Conservation (phyloP, 2,797 vertebrate genomes). For the Fratercula arctica region DNA sequence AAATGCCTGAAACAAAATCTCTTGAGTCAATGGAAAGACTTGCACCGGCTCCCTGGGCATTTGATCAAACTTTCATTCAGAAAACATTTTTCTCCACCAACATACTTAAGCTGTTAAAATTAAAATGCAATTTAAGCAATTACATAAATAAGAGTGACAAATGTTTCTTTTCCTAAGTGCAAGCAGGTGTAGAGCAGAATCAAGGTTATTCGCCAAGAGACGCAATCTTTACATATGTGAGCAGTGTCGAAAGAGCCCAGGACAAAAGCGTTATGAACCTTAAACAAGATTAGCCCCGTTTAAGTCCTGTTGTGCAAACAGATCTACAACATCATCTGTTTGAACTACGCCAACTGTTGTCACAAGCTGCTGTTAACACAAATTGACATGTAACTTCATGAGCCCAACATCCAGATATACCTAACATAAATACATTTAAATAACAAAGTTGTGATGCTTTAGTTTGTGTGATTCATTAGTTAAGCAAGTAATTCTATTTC, state of each 20-base stretch:
- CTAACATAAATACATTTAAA: rapidly evolving
- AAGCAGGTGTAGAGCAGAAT: constrained; percentile 41
- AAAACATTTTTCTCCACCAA: constrained; percentile 37
- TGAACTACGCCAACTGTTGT: background rate
- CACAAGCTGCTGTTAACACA: background rate
- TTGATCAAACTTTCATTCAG: constrained; percentile 45
- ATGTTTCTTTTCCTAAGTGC: constrained; percentile 61
- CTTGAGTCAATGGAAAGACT: background rate
- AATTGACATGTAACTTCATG: rapidly evolving
- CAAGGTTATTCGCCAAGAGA: background rate
- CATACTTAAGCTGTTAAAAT: constrained; percentile 49
- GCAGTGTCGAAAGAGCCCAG: background rate
- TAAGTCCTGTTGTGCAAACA: background rate
- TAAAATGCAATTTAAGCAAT: constrained; percentile 58
- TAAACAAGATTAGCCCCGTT: background rate
- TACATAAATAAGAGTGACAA: constrained; percentile 52
- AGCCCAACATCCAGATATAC: background rate
- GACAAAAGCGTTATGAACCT: background rate
- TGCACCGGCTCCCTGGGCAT: background rate
- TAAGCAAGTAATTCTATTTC: background rate
- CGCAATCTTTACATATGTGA: rapidly evolving
- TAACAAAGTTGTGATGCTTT: background rate
- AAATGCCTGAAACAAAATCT: constrained; percentile 24
- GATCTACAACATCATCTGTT: background rate
- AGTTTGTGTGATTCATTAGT: rapidly evolving